Evolutionary conservation across 2,113 vertebrate species (phyloP), one percentile per base, ranked within the genome.

Genomic region (Nibea albiflora): DNA sequence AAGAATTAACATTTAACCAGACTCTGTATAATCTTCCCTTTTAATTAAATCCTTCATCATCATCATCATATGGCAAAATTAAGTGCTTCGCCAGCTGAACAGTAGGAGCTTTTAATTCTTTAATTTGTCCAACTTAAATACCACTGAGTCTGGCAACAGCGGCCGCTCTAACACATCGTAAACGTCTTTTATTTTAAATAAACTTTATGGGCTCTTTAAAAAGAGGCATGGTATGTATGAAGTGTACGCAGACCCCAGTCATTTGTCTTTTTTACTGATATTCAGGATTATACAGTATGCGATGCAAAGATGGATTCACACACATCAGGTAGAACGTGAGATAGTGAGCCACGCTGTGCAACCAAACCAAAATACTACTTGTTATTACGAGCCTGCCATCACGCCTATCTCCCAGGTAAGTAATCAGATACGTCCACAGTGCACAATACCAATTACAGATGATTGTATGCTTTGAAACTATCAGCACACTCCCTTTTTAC

Each of bases 391-490:
- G 28, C 75, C 78, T 77, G 44, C 75, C 72, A 81, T 87, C 67
- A 76, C 16, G 47, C 22, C 74, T 39, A 73, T 85, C 84, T 89
- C 68, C 62, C 89, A 92, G 91, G 90, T 93, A 82, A 85, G 88
- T 73, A 81, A 85, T 85, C 73, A 84, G 78, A 71, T 63, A 54
- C 1, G 26, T 65, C 74, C 78, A 72, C 56, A 74, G 76, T 76
- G 64, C 83, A 89, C 89, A 93, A 90, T 70, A 90, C 76, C 84
- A 94, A 91, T 94, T 94, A 92, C 1, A 62, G 73, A 56, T 91
- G 81, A 94, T 92, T 93, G 85, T 83, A 90, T 69, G 87, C 79
- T 86, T 80, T 26, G 17, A 71, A 78, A n/a, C 46, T 44, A 85
- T 91, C 80, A 76, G 71, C 89, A 84, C 84, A 75, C 87, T 92